Base-by-base conservation (phyloP, 1,140 invertebrate species). In the Lepidurus packardi region DNA sequence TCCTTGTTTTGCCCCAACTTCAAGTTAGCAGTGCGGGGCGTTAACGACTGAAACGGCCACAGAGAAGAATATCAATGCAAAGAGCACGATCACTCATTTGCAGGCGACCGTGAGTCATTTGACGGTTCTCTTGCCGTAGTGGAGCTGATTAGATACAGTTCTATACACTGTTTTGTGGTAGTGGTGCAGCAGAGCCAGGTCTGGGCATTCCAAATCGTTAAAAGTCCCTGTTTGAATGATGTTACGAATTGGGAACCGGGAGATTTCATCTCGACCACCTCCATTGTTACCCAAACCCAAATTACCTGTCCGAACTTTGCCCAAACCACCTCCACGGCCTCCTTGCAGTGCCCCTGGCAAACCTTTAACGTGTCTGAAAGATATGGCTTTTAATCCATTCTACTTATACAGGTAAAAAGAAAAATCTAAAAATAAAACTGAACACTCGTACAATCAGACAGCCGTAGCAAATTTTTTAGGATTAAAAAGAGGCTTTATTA, bases 371-470 rank as follows among this genome's bases (percentile, higher is more conserved):
- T 80, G 79, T 43, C 43, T 77, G n/a, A 77, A 77, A 25, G 79
- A 80, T 73, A 74, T 80, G 79, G 79, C 79, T 21, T 65, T 74
- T 41, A 80, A 80, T 74, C 79, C 79, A 13, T 81, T 80, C 75
- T 80, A 79, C 75, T 74, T 79, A 21, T 80, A 83, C 80, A 78
- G 83, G 43, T 81, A 65, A 65, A n/a, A 65, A 65, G 8, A 65
- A 65, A 65, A 65, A n/a, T 65, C 53, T 65, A n/a, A n/a, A 65
- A n/a, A 65, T 16, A 47, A 47, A 65, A 11, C 1, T 0, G 13
- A 16, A 65, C 53, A 65, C 7, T 7, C 21, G 53, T 65, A 9
- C 6, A n/a, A 65, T 13, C 53, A 21, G 8, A n/a, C 6, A 13
- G 34, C 3, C 34, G 53, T n/a, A 65, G 13, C n/a, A 7, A 13